phyloP scores from a whole-genome alignment of 2,888 invertebrate genomes.

The Eurois occulta region DNA sequence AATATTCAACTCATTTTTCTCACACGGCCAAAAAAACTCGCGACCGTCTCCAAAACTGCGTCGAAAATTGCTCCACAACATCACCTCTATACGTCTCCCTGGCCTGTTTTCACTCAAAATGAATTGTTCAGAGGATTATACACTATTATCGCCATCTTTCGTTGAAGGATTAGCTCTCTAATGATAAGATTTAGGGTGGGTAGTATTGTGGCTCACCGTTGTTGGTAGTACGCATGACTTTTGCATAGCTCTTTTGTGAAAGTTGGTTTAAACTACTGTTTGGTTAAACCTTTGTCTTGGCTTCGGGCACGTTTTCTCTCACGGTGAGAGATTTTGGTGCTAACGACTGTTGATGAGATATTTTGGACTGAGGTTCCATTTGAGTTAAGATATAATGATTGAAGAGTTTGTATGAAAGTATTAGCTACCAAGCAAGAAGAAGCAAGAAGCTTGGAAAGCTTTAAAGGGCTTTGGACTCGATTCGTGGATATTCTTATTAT shows the following conservation, averaged over 20 bases:
- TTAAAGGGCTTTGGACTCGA: neutral
- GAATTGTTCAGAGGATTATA: conserved; percentile 81
- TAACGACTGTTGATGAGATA: conserved; percentile 37
- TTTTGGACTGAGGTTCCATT: conserved; percentile 18
- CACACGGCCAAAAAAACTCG: neutral
- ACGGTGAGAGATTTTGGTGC: conserved; percentile 36
- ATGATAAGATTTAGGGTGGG: conserved; percentile 83
- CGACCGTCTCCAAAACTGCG: neutral
- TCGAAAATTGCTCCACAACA: conserved; percentile 3
- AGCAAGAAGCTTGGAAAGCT: neutral
- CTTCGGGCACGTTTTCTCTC: conserved; percentile 50
- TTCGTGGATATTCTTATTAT: neutral
- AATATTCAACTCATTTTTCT: neutral
- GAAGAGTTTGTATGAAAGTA: neutral
- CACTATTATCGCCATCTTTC: conserved; percentile 74
- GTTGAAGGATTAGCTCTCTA: conserved; percentile 81
- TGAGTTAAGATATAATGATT: neutral
- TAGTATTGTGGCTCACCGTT: conserved; percentile 62
- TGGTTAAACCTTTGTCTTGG: conserved; percentile 45
- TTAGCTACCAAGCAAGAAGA: neutral
- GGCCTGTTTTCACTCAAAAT: conserved; percentile 73
- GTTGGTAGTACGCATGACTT: conserved; percentile 71
- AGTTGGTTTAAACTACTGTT: conserved; percentile 58
- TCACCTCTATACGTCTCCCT: conserved; percentile 63
- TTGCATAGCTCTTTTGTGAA: conserved; percentile 69